Conservation (phyloP, 2,113 vertebrate genomes). For the Saimiri boliviensis region DNA sequence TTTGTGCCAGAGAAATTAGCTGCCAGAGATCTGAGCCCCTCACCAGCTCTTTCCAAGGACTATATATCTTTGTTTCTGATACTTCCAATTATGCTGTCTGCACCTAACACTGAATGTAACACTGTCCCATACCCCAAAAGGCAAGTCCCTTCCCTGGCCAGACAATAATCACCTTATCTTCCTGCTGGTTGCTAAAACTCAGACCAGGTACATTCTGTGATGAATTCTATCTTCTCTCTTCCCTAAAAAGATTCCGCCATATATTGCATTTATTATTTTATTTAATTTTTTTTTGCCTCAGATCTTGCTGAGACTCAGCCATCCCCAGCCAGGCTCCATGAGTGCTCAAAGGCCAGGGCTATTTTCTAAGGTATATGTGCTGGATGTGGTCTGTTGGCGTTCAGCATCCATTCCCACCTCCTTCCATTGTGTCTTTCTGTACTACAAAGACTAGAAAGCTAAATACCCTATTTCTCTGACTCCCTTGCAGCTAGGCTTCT, state of each 20-base stretch:
- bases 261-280: background rate
- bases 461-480: background rate
- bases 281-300: background rate
- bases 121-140: background rate
- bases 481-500: background rate
- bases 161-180: background rate
- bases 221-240: background rate
- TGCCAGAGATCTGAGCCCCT: background rate
- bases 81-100: background rate
- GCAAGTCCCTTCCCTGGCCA: background rate
- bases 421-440: background rate
- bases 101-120: background rate
- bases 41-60: background rate
- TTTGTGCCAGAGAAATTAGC: background rate
- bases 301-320: background rate
- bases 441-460: conserved; percentile 8
- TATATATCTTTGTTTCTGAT: background rate
- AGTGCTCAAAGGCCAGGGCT: background rate
- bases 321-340: background rate
- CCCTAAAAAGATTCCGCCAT: background rate
- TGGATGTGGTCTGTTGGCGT: background rate
- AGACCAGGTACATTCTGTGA: background rate
- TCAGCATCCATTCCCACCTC: background rate
- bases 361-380: background rate
- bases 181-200: conserved; percentile 1